Evolutionary conservation across 2,888 invertebrate genomes (phyloP).

Genomic region (Panzeria rudis): DNA sequence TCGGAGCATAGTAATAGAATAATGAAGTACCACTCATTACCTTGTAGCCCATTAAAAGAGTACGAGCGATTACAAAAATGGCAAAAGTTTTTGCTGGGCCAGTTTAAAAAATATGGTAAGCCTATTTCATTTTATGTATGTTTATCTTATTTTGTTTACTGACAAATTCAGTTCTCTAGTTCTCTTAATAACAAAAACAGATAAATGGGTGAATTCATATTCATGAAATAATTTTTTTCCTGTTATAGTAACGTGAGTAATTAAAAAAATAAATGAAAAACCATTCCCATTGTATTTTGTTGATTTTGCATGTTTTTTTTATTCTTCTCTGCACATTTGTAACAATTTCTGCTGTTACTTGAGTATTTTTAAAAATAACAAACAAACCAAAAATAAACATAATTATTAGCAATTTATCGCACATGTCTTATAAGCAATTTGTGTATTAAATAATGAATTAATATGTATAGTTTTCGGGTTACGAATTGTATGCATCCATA

Average conservation of each 20-base stretch:
- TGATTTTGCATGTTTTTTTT: conserved; percentile 44
- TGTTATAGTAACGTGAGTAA: conserved; percentile 33
- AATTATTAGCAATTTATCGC: conserved; percentile 31
- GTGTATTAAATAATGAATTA: conserved; percentile 22
- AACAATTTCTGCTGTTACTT: background rate
- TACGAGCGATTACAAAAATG: too few species aligned
- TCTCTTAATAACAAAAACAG: conserved; percentile 2
- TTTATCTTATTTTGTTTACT: background rate
- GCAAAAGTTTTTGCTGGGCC: too few species aligned
- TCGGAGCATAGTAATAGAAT: too few species aligned
- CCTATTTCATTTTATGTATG: too few species aligned
- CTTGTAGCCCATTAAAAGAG: too few species aligned
- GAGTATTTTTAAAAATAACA: conserved; percentile 6
- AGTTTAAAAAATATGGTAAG: too few species aligned
- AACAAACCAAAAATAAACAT: conserved; percentile 29
- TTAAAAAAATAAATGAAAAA: background rate
- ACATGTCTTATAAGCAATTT: conserved; percentile 21
- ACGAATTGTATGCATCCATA: background rate
- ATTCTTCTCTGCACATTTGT: background rate
- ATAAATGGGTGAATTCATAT: conserved; percentile 1
- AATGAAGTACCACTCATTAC: too few species aligned
- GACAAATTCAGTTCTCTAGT: too few species aligned
- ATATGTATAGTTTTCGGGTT: background rate
- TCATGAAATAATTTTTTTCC: background rate
- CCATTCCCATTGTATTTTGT: conserved; percentile 9